Evolutionary conservation across 2,113 vertebrate species (phyloP).

Genomic region (Rissa tridactyla): DNA sequence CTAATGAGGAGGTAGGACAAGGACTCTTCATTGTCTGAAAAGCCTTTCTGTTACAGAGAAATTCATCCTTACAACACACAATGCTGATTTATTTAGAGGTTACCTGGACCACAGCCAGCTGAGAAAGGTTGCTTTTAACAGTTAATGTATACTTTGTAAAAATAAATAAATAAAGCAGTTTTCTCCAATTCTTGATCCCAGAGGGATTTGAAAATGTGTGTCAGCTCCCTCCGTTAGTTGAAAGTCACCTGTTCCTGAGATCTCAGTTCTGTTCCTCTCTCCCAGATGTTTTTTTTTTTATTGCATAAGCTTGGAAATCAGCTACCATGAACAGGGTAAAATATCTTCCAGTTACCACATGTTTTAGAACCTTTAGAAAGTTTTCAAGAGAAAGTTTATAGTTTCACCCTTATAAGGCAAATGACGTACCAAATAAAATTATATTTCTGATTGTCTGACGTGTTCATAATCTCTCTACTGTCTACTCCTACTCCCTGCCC

Average conservation of each 20-base stretch:
- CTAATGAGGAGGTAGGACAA: not conserved
- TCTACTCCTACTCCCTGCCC: accelerated
- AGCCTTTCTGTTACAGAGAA: not conserved
- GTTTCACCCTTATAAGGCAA: not conserved
- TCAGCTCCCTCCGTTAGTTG: not conserved
- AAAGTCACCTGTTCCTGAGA: not conserved
- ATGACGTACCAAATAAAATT: not conserved
- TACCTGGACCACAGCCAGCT: not conserved
- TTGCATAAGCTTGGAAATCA: not conserved
- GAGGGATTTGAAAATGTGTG: not conserved
- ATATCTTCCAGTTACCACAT: not conserved
- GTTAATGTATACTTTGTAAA: not conserved
- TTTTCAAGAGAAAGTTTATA: not conserved
- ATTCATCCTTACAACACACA: not conserved
- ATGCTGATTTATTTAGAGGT: not conserved
- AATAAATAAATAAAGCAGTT: not conserved
- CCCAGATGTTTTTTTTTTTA: not conserved
- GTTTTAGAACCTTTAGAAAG: not conserved
- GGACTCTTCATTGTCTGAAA: not conserved
- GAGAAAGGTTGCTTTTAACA: not conserved
- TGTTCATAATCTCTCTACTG: not conserved
- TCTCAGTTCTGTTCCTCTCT: not conserved
- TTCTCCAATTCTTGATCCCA: not conserved
- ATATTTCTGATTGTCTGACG: not conserved
- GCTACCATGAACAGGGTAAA: not conserved